These are phyloP conservation scores for Nudaria mundana DNA, from an alignment of 2,888 invertebrate species.

Conservation along the genomic window DNA sequence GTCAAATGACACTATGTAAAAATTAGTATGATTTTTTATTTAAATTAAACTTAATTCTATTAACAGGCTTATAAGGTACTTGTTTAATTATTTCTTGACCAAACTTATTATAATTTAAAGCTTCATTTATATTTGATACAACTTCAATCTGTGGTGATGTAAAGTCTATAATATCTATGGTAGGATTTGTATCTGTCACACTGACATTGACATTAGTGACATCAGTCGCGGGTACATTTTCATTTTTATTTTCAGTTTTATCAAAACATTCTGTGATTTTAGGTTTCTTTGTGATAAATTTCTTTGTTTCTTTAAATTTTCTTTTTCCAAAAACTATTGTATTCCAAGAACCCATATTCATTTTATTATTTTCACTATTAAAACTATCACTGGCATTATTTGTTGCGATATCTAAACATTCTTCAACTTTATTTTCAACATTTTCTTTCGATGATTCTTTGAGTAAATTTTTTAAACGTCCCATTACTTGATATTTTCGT, in stretches of 20 bases:
- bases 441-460: constrained; percentile 16
- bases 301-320: constrained; percentile 9
- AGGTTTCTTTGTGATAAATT: neutral
- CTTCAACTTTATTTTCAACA: constrained; percentile 3
- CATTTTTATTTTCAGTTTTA: neutral
- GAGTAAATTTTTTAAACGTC: constrained; percentile 50
- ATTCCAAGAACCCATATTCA: constrained; percentile 63
- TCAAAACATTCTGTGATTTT: neutral
- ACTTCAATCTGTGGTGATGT: constrained; percentile 50
- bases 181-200: neutral
- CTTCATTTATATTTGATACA: constrained; percentile 61
- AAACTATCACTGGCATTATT: neutral
- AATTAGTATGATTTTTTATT: constrained; percentile 44
- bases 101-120: constrained; percentile 61
- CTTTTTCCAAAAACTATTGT: constrained; percentile 39
- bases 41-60: constrained; percentile 61
- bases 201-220: neutral
- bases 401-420: neutral
- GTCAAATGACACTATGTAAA: too few species aligned
- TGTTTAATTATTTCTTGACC: constrained; percentile 56
- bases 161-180: constrained; percentile 55
- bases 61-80: constrained; percentile 52
- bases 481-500: constrained; percentile 82
- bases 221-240: neutral
- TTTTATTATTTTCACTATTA: constrained; percentile 10